A percentile compares a stretch with the other conserved stretches of the same genome.
Evolutionary conservation across 2,888 invertebrate genomes (phyloP).

Genomic region (Psylliodes chrysocephalus): DNA sequence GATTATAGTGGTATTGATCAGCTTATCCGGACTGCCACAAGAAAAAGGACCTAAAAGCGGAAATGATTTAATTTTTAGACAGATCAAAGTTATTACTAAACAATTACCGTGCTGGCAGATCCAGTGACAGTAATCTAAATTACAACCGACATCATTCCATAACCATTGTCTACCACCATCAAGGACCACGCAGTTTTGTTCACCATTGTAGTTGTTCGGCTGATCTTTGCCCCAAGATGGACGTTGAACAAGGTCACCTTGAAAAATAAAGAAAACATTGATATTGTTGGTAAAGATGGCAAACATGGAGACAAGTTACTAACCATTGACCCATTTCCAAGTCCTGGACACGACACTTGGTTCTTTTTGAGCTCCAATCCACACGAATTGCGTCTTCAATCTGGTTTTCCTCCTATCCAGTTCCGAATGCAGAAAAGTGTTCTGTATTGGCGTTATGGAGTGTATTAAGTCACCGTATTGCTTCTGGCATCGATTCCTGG

Average conservation of each 20-base stretch:
- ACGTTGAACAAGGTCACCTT: slow-evolving; percentile 73
- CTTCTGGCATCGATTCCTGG: slow-evolving; percentile 76
- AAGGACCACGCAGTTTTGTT: slow-evolving; percentile 93
- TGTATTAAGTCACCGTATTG: slow-evolving; percentile 78
- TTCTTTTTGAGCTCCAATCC: slow-evolving; percentile 92
- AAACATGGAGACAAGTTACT: slow-evolving; percentile 51
- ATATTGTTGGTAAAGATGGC: neutral
- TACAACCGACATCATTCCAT: slow-evolving; percentile 96
- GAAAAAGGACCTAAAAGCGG: slow-evolving; percentile 76
- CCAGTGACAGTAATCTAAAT: slow-evolving; percentile 92
- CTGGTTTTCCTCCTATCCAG: slow-evolving; percentile 82
- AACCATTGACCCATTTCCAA: slow-evolving; percentile 93
- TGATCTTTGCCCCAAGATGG: slow-evolving; percentile 94
- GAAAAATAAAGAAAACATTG: neutral
- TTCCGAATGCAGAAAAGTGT: slow-evolving; percentile 79
- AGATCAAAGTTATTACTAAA: neutral
- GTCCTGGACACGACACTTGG: slow-evolving; percentile 83
- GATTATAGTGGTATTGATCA: slow-evolving; percentile 82
- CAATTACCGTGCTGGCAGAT: slow-evolving; percentile 92
- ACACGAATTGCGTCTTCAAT: slow-evolving; percentile 86
- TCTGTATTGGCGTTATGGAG: slow-evolving; percentile 69
- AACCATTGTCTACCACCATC: slow-evolving; percentile 91
- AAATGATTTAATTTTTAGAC: too few relatives aligned
- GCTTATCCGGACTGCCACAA: slow-evolving; percentile 89
- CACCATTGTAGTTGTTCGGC: slow-evolving; percentile 95